phyloP scores from a whole-genome alignment of 2,797 vertebrate genomes.

The Xiphorhynchus erythropygius region DNA sequence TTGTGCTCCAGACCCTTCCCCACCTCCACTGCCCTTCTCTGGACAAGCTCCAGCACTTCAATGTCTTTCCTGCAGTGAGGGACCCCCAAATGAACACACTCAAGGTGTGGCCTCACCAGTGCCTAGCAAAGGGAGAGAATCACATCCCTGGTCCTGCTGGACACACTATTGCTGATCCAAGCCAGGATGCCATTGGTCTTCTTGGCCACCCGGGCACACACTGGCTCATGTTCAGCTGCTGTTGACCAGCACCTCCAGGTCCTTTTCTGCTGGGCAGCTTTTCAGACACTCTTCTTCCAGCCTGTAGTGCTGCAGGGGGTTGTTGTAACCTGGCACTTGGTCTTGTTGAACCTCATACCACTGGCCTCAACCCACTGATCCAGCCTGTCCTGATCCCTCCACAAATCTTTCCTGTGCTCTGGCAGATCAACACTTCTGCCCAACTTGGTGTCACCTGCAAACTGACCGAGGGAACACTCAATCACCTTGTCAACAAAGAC shows the following conservation, averaged over 20 bases:
- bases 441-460: neutral
- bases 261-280: neutral
- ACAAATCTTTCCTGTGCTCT: neutral
- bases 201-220: neutral
- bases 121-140: neutral
- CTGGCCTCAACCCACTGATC: neutral
- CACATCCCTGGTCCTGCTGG: neutral
- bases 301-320: neutral
- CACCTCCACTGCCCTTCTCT: neutral
- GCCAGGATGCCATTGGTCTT: neutral
- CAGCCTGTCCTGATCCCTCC: neutral
- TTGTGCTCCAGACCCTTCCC: rapidly evolving
- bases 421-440: neutral
- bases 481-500: neutral
- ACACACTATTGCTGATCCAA: neutral
- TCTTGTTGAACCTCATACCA: neutral
- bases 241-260: rapidly evolving
- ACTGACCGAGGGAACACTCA: neutral
- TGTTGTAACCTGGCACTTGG: neutral
- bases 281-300: neutral
- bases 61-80: neutral
- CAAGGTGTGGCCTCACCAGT: rapidly evolving
- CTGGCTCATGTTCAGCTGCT: neutral
- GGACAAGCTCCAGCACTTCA: rapidly evolving
- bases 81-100: neutral